Conservation (phyloP, 1,140 invertebrate species). For the Cotesia vestalis region DNA sequence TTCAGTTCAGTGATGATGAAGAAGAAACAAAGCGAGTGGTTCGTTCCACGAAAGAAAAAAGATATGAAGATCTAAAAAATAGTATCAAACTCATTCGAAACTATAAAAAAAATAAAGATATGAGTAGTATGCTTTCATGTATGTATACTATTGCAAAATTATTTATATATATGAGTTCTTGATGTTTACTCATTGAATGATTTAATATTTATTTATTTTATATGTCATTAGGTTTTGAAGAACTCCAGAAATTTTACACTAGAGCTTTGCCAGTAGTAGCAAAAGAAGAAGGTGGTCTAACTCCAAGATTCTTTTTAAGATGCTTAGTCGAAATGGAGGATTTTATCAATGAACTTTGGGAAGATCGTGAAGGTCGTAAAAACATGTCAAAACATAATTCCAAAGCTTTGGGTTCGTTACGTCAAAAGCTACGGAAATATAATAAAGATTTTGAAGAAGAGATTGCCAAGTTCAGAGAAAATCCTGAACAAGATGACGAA, state of each 20-base stretch:
- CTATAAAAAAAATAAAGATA: constrained; percentile 98
- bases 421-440: constrained; percentile 97
- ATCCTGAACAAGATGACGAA: constrained; percentile 88
- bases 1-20: constrained; percentile 95
- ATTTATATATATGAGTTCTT: constrained; percentile 23
- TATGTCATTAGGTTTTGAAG: constrained; percentile 82
- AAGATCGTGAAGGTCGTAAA: constrained; percentile 83
- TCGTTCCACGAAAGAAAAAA: constrained; percentile 96
- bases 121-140: constrained; percentile 92
- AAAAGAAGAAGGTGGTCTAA: constrained; percentile 91
- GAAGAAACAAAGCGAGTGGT: constrained; percentile 97
- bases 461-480: constrained; percentile 85
- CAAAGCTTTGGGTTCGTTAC: constrained; percentile 90
- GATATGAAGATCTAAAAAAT: constrained; percentile 93
- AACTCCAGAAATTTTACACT: constrained; percentile 86
- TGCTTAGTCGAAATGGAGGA: constrained; percentile 94
- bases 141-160: constrained; percentile 52
- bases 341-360: constrained; percentile 91
- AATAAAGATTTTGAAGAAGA: constrained; percentile 94
- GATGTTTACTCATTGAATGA: constrained; percentile 17
- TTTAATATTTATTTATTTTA: constrained; percentile 28
- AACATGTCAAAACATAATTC: constrained; percentile 90
- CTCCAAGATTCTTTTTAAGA: constrained; percentile 91
- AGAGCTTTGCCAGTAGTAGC: constrained; percentile 91
- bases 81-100: constrained; percentile 94